Base-by-base conservation (phyloP, 2,888 invertebrate genomes). In the Uropetala carovei region DNA sequence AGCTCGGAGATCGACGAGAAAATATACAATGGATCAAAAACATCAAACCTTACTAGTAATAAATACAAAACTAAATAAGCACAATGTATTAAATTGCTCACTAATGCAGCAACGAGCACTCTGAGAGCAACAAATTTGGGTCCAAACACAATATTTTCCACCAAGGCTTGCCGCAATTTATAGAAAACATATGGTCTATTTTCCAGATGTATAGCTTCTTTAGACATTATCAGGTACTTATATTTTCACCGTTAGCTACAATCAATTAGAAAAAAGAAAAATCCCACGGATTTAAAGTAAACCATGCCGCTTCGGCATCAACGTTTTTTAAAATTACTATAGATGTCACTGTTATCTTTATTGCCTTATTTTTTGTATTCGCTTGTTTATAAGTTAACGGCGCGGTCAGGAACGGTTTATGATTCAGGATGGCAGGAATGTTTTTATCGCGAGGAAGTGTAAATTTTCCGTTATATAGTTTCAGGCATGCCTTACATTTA, bases 91-190 rank as follows among this genome's bases (percentile, higher is more conserved):
- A 64, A 2, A 43, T 68, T 89, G 64, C 43, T 89, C 89, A 43
- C 43, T 13, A 89, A 43, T n/a, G 89, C 89, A 14, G 89, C 89
- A 18, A 89, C 64, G 5, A 89, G 56, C 18, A 89, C 68, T 43
- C 89, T 18, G n/a, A 89, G 56, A 30, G 89, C 64, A 11, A 89
- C 89, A 43, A 89, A 89, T 10, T 64, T 64, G 1, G 89, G 64
- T 43, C 89, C 89, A 68, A 89, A 89, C 64, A 89, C 89, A 60
- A 89, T 64, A 64, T 64, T 60, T 43, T 89, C 89, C n/a, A 64
- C n/a, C 43, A 89, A 68, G 7, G 64, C 89, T 64, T 43, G 89
- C 89, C 89, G 89, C 64, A 89, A 43, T 43, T 89, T 89, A 58
- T 89, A 89, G 43, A 89, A 68, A 18, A 89, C 64, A n/a, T 89